Conservation (phyloP, 2,888 invertebrate genomes). For the Agrotis exclamationis region DNA sequence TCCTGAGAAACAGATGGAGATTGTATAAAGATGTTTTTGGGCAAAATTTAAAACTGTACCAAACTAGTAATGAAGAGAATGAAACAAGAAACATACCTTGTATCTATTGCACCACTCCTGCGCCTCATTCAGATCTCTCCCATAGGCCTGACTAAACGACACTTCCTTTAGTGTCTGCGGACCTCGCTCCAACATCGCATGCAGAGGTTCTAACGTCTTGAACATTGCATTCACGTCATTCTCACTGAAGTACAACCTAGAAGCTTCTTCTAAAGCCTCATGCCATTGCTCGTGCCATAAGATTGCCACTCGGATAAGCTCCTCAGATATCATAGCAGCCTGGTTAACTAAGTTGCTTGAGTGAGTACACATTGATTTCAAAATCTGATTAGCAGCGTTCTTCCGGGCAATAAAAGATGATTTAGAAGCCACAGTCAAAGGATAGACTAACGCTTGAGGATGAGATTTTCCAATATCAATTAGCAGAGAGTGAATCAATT, state of each 20-base stretch:
- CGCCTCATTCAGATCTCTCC: constrained; percentile 98
- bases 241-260: constrained; percentile 98
- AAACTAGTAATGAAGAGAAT: not conserved
- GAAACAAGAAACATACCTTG: constrained; percentile 86
- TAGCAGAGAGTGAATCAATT: constrained; percentile 97
- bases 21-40: not conserved
- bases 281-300: constrained; percentile 99
- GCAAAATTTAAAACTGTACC: not conserved
- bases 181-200: constrained; percentile 97
- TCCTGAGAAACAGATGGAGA: constrained; percentile 81
- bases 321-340: constrained; percentile 98
- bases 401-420: constrained; percentile 96
- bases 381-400: constrained; percentile 98
- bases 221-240: constrained; percentile 99
- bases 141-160: constrained; percentile 99
- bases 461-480: constrained; percentile 99
- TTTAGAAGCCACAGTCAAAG: constrained; percentile 99
- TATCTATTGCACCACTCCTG: constrained; percentile 98
- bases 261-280: constrained; percentile 98
- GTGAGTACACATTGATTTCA: constrained; percentile 99
- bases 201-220: constrained; percentile 98
- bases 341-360: constrained; percentile 98
- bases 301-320: constrained; percentile 99
- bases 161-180: constrained; percentile 99
- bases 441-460: constrained; percentile 99